Conservation (phyloP, 2,888 invertebrate genomes). For the Rutpela maculata region DNA sequence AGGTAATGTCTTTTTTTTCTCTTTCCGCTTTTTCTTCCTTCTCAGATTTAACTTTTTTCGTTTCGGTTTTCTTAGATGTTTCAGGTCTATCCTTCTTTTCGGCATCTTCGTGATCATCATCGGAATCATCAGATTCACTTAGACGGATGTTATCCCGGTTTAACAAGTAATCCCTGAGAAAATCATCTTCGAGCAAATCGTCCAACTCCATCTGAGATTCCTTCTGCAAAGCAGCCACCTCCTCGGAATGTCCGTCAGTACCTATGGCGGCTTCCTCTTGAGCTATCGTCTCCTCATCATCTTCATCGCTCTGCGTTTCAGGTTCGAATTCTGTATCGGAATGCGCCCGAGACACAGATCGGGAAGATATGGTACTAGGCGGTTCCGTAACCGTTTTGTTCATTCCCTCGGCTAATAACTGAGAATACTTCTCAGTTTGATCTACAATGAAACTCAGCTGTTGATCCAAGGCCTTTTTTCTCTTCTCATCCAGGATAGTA, state of each 20-base stretch:
- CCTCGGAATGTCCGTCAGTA: conserved; percentile 79
- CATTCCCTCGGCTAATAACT: conserved; percentile 91
- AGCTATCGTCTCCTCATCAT: conserved; percentile 96
- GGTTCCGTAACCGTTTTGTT: conserved; percentile 76
- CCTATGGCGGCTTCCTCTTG: conserved; percentile 82
- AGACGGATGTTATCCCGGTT: conserved; percentile 79
- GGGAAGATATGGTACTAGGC: conserved; percentile 75
- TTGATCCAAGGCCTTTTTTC: conserved; percentile 95
- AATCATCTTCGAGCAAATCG: conserved; percentile 86
- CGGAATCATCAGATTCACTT: conserved; percentile 69
- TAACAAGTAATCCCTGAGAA: conserved; percentile 88
- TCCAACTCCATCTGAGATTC: conserved; percentile 93
- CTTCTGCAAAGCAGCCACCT: conserved; percentile 89
- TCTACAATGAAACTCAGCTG: conserved; percentile 98
- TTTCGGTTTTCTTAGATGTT: conserved; percentile 37
- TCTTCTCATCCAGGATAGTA: conserved; percentile 93
- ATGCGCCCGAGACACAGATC: conserved; percentile 71
- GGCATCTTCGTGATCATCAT: conserved; percentile 49
- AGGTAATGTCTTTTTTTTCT: conserved; percentile 78
- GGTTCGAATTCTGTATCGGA: conserved; percentile 91
- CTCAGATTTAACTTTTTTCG: conserved; percentile 76
- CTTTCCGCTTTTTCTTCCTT: conserved; percentile 85
- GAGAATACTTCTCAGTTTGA: conserved; percentile 97
- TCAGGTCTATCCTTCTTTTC: conserved; percentile 70
- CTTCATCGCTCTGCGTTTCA: conserved; percentile 83